Base-by-base conservation (phyloP, 2,113 vertebrate genomes). In the Pangasianodon hypophthalmus region DNA sequence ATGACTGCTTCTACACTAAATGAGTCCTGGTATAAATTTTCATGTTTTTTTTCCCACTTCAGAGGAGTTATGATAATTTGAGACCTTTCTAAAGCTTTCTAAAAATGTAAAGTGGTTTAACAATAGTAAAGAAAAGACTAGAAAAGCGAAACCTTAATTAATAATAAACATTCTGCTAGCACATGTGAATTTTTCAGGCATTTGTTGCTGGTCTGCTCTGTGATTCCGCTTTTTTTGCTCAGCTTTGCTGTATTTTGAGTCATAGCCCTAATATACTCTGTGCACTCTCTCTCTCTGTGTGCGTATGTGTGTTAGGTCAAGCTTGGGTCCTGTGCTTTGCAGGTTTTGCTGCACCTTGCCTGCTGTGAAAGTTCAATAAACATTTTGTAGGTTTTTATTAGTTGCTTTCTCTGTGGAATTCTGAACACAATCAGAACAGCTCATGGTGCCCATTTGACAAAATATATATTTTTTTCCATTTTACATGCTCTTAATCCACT, bases 281-380 rank as follows among this genome's bases (percentile, higher is more conserved):
- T 29, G 37, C 37, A 37, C 37, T 37, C 37, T 37, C 37, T 1
- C 37, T 37, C 37, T 37, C 37, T 41, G 69, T 73, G 16, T 73
- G 69, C 6, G n/a, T 18, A n/a, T 18, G 32, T 8, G 69, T 18
- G 71, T 0, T 10, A 21, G 6, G 18, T 18, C 0, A 79, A 79
- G 75, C 44, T 44, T 26, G 4, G 6, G 44, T 48, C 75, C 75
- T 48, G 46, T 29, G 44, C 46, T 77, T 21, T 46, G 73, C 41
- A 77, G 73, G 19, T 48, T 46, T 77, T 77, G 4, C 18, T 75
- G 71, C 71, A 75, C 37, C 16, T 75, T 21, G 21, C 46, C 44
- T 50, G 26, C 24, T 48, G 75, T 75, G 75, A 46, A 79, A 79
- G 75, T 26, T 48, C 75, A 79, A 77, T 77, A 77, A 80, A 80